Evolutionary conservation across 2,888 invertebrate genomes (phyloP).

Genomic region (Lymantria dispar): DNA sequence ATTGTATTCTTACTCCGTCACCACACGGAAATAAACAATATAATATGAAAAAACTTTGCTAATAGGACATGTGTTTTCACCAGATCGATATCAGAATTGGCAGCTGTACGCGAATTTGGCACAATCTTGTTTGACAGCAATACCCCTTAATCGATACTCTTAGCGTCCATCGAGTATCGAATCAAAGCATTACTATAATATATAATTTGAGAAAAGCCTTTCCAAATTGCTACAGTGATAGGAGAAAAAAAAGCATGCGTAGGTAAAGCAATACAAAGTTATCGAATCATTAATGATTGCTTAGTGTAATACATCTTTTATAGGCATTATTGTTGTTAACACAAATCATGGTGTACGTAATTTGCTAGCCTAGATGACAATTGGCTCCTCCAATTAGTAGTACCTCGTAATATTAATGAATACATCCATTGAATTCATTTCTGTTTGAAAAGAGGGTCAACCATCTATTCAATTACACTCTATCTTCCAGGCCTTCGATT

Average conservation of each 20-base stretch:
- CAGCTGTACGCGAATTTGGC: conserved; percentile 6
- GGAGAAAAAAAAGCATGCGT: no score
- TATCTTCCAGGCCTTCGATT: conserved; percentile 22
- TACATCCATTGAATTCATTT: conserved; percentile 40
- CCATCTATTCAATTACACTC: conserved; percentile 25
- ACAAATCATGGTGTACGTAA: conserved; percentile 16
- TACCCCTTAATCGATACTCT: no score
- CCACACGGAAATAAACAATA: neutral
- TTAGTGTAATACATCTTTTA: no score
- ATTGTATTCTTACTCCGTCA: no score
- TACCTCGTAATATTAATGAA: conserved; percentile 31
- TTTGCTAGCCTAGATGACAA: neutral
- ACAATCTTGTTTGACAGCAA: neutral
- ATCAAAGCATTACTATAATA: no score
- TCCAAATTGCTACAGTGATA: no score
- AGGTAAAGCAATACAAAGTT: no score
- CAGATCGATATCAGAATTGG: neutral
- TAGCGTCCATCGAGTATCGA: neutral
- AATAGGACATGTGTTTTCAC: neutral
- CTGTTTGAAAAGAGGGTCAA: conserved; percentile 25
- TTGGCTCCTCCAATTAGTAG: conserved; percentile 47
- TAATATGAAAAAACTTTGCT: neutral
- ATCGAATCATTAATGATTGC: no score
- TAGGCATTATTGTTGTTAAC: conserved; percentile 15
- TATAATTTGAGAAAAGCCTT: no score